Evolutionary conservation across 2,888 invertebrate genomes (phyloP).

Genomic region (Rotaria magnacalcarata): DNA sequence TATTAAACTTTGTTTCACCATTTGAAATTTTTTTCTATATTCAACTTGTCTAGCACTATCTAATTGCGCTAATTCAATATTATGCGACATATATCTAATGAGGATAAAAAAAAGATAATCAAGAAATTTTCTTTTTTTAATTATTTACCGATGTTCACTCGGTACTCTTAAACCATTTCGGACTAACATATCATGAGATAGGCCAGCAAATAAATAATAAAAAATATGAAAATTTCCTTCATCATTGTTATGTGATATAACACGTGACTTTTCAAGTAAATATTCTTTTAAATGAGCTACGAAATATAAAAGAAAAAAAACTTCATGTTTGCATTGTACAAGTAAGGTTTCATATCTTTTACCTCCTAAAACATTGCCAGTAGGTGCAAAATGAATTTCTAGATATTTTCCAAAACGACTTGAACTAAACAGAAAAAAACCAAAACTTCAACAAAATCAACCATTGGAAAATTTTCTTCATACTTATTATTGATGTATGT

Average conservation of each 20-base stretch:
- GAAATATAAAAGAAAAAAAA: not conserved
- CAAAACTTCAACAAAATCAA: too few species aligned
- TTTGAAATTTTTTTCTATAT: not conserved
- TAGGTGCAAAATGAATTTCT: slow-evolving; percentile 62
- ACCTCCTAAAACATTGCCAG: slow-evolving; percentile 76
- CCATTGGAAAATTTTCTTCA: not conserved
- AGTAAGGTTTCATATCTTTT: slow-evolving; percentile 64
- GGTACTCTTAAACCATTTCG: slow-evolving; percentile 58
- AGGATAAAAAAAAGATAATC: not conserved
- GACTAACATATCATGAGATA: slow-evolving; percentile 60
- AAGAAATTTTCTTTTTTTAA: too few species aligned
- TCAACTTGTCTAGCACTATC: slow-evolving; percentile 22
- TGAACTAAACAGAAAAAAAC: slow-evolving; percentile 48
- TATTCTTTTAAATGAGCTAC: slow-evolving; percentile 58
- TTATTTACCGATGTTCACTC: slow-evolving; percentile 13
- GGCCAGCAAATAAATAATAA: slow-evolving; percentile 55
- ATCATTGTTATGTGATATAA: slow-evolving; percentile 53
- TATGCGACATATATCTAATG: not conserved
- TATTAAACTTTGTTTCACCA: slow-evolving; percentile 16
- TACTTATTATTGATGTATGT: slow-evolving; percentile 56
- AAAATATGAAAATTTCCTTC: slow-evolving; percentile 59
- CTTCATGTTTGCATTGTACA: too few species aligned
- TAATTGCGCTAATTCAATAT: not conserved
- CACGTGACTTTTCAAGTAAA: slow-evolving; percentile 56
- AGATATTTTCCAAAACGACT: slow-evolving; percentile 58